Evolutionary conservation across 2,888 invertebrate species (phyloP).

Genomic region (Atethmia centrago): DNA sequence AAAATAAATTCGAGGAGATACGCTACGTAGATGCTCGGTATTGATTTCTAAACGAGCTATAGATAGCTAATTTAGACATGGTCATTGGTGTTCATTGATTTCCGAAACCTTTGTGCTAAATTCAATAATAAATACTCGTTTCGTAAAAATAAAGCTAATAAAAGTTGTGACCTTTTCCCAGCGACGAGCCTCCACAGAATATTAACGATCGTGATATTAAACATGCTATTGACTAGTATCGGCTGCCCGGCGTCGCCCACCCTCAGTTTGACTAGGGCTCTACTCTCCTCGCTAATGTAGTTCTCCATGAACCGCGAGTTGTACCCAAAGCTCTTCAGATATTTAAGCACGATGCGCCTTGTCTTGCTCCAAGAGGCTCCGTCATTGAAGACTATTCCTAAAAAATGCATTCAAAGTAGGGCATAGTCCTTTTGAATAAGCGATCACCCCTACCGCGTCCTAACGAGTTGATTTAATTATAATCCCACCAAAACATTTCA

Average conservation of each 20-base stretch:
- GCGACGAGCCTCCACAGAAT: slow-evolving; percentile 93
- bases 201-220: slow-evolving; percentile 93
- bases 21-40: not conserved
- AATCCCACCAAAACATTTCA: not conserved
- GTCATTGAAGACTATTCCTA: slow-evolving; percentile 93
- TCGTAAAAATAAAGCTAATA: slow-evolving; percentile 9
- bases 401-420: slow-evolving; percentile 22
- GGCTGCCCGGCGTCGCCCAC: slow-evolving; percentile 77
- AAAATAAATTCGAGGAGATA: not conserved
- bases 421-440: not conserved
- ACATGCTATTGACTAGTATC: slow-evolving; percentile 89
- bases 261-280: slow-evolving; percentile 88
- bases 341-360: slow-evolving; percentile 92
- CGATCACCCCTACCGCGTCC: not conserved
- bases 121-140: not conserved
- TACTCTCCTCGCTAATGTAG: slow-evolving; percentile 91
- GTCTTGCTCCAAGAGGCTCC: slow-evolving; percentile 92
- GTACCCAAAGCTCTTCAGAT: slow-evolving; percentile 92
- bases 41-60: slow-evolving; percentile 1
- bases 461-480: not conserved
- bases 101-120: not conserved
- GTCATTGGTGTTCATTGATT: not conserved
- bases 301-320: slow-evolving; percentile 91
- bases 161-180: slow-evolving; percentile 88
- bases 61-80: too few species aligned